Base-by-base conservation (phyloP, 2,888 invertebrate genomes). In the Latrodectus elegans region DNA sequence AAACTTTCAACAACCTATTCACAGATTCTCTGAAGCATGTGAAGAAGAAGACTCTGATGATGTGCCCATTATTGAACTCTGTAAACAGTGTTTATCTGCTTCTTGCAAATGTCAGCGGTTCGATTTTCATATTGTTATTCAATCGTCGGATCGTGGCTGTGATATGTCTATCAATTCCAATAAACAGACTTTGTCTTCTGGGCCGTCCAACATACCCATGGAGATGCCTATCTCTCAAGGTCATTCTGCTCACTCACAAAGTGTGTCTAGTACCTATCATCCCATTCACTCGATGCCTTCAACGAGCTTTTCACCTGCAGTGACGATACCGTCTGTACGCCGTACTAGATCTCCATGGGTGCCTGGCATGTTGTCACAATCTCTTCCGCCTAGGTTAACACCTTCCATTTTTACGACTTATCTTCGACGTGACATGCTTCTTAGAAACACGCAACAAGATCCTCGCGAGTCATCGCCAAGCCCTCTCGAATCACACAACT, bases 151-250 rank as follows among this genome's bases (percentile, higher is more conserved):
- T 15, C 12, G 26, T 38, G n/a, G 10, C 72, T 76, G 81, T 76
- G 81, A 81, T 81, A 78, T 15, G 67, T 67, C 53, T 51, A 76
- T 71, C 11, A 15, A 15, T 55, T 55, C 64, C 77, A 79, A 75
- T 64, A 49, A 65, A 10, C n/a, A 26, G 52, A 49, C 68, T 26
- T 72, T 71, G n/a, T 64, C 55, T 9, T 17, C 12, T 8, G 64
- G 72, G 53, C 81, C 81, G 67, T 72, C 81, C 81, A 87, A 81
- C 73, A 15, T 72, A 60, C 81, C 86, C 4, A 77, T 85, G 49
- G 60, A 67, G 4, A 80, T 86, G 9, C 86, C 81, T 11, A 26
- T 38, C n/a, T n/a, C 51, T 12, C 49, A 4, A 38, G 51, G 38
- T 4, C 8, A 51, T 6, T 8, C 38, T 49, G 14, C 68, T 12